A percentile compares a stretch with the other conserved stretches of the same genome.
phyloP scores from a whole-genome alignment of 2,797 vertebrate genomes.

The Phataginus tetradactyla region DNA sequence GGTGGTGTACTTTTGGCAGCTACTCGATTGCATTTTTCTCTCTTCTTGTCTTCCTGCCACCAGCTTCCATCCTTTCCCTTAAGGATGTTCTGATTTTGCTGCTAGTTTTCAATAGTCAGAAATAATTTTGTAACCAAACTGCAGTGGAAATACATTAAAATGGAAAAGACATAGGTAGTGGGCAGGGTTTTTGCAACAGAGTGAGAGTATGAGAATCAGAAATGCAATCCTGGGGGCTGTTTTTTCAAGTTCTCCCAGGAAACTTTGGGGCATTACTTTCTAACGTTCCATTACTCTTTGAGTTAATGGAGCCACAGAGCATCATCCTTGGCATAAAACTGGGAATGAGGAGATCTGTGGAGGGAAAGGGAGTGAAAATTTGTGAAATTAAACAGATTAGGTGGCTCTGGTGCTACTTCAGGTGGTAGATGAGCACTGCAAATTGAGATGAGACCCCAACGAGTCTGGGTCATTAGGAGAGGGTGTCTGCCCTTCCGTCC shows the following conservation, averaged over 20 bases:
- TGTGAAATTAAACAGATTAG: conserved; percentile 33
- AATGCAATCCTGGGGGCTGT: conserved; percentile 53
- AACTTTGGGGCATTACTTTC: conserved; percentile 74
- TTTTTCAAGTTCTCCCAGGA: conserved; percentile 72
- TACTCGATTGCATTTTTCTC: conserved; percentile 74
- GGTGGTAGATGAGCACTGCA: neutral
- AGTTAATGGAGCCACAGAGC: conserved; percentile 53
- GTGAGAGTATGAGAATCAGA: rapidly evolving
- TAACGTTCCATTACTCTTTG: conserved; percentile 69
- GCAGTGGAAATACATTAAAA: conserved; percentile 33
- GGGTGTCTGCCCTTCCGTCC: neutral
- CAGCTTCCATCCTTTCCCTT: neutral
- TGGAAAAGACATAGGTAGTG: conserved; percentile 38
- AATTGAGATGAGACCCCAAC: neutral
- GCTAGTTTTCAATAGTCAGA: conserved; percentile 44
- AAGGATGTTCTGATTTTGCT: conserved; percentile 49
- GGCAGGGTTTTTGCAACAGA: neutral
- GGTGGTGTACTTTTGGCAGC: conserved; percentile 71
- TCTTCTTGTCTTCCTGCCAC: neutral
- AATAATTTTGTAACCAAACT: conserved; percentile 66
- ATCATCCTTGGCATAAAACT: conserved; percentile 47
- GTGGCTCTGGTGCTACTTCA: neutral
- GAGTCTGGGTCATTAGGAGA: neutral
- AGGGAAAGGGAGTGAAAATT: conserved; percentile 57
- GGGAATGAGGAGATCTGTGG: conserved; percentile 45